These are phyloP conservation scores for Orchestes rusci DNA, from an alignment of 2,888 invertebrate genomes.

Conservation along the genomic window DNA sequence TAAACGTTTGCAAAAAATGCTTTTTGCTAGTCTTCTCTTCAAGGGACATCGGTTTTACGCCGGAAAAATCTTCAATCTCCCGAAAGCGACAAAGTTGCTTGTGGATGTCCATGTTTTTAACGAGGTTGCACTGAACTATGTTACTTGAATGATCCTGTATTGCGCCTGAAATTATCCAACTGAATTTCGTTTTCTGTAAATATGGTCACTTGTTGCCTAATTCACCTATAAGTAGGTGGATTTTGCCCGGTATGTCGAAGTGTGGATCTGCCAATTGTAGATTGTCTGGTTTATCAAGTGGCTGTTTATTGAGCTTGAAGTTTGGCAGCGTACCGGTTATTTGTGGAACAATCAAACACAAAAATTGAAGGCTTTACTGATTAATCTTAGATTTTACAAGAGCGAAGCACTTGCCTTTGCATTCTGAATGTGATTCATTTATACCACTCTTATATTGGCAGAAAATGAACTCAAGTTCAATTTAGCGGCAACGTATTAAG, in stretches of 20 bases:
- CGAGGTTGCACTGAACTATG: constrained; percentile 1
- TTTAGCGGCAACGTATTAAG: not conserved
- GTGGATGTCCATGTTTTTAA: constrained; percentile 1
- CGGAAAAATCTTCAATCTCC: constrained; percentile 7
- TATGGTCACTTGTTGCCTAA: constrained; percentile 5
- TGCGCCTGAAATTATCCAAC: constrained; percentile 3
- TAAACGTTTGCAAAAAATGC: constrained; percentile 3
- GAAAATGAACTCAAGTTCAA: not conserved
- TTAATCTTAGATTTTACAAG: not conserved
- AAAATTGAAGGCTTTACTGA: not conserved
- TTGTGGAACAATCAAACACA: constrained; percentile 14
- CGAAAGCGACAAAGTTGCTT: constrained; percentile 6
- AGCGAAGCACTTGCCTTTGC: not conserved
- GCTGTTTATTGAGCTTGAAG: constrained; percentile 6
- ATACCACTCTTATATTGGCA: constrained; percentile 10
- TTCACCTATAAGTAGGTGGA: constrained; percentile 21
- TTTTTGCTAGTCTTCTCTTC: constrained; percentile 1
- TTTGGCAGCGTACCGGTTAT: constrained; percentile 11
- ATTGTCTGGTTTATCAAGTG: constrained; percentile 11
- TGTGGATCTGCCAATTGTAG: constrained; percentile 15
- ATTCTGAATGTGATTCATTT: constrained; percentile 2
- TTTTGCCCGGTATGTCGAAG: constrained; percentile 12
- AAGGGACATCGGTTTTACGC: not conserved
- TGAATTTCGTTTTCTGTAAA: constrained; percentile 9
- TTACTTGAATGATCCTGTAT: not conserved